Conservation (phyloP, 92 coral and sea anemone species). For the Isaurus tuberculatus region DNA sequence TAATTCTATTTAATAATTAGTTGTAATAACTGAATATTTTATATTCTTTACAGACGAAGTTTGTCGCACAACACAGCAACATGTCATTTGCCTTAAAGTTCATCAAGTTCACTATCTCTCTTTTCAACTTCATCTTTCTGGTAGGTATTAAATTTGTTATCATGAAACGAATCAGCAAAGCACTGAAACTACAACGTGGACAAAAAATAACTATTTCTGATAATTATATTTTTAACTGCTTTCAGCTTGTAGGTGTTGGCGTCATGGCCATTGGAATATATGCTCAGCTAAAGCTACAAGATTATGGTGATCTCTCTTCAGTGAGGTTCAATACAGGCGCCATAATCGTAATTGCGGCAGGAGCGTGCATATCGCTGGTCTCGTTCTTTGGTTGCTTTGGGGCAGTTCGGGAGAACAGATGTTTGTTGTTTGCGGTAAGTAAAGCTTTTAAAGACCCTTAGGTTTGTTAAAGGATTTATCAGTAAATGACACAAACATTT, state of each 20-base stretch:
- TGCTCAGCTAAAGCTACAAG: constrained; percentile 82
- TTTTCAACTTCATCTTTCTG: constrained; percentile 25
- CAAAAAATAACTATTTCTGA: not conserved
- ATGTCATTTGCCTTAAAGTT: constrained; percentile 13
- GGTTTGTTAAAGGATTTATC: not conserved
- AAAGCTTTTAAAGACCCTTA: not conserved
- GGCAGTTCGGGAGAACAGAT: constrained; percentile 85
- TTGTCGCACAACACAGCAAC: not conserved
- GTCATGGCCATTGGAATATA: constrained; percentile 82
- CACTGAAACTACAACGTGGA: too few relatives aligned
- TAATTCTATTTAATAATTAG: too few relatives aligned
- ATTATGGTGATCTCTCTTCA: constrained; percentile 66
- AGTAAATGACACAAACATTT: too few relatives aligned
- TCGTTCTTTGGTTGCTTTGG: constrained; percentile 99
- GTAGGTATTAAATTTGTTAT: constrained; percentile 9
- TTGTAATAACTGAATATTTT: too few relatives aligned
- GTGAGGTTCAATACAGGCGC: constrained; percentile 89
- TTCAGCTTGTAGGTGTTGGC: constrained; percentile 86
- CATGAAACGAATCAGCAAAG: too few relatives aligned
- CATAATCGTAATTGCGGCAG: constrained; percentile 85
- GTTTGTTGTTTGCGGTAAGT: constrained; percentile 86
- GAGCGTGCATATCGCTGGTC: constrained; percentile 78
- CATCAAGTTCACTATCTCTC: constrained; percentile 18
- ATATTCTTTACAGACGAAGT: not conserved
- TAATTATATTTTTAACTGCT: too few relatives aligned